Conservation (phyloP, 1,140 invertebrate genomes). For the Bactericera cockerelli region DNA sequence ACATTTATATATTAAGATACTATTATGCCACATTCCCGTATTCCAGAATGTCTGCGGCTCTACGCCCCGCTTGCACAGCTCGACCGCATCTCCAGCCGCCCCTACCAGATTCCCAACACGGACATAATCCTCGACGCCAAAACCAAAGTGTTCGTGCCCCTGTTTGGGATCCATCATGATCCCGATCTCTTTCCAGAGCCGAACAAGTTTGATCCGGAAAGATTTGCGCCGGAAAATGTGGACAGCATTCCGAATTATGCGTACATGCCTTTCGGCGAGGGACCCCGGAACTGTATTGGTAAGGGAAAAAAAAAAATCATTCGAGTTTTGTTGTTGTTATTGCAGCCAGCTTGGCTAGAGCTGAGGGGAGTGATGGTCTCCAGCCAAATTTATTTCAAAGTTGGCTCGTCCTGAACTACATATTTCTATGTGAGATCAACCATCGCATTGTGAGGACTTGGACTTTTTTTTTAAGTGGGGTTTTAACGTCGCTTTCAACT, state of each 20-base stretch:
- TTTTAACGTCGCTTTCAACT: too few species aligned
- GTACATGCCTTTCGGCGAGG: conserved; percentile 45
- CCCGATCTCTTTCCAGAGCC: conserved; percentile 41
- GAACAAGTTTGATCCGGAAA: conserved; percentile 44
- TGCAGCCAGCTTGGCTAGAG: too few species aligned
- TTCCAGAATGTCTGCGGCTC: conserved; percentile 33
- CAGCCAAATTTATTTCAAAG: too few species aligned
- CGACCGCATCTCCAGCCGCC: conserved; percentile 29
- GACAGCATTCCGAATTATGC: conserved; percentile 14
- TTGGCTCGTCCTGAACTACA: too few species aligned
- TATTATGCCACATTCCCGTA: too few species aligned
- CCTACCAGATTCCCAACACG: conserved; percentile 33
- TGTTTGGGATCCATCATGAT: conserved; percentile 34
- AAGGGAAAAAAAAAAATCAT: neutral
- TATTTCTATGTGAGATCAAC: too few species aligned
- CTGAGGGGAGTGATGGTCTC: too few species aligned
- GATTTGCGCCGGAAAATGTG: conserved; percentile 31
- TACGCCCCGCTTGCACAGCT: conserved; percentile 33
- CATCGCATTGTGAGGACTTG: too few species aligned
- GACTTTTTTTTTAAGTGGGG: too few species aligned
- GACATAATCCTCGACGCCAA: conserved; percentile 32
- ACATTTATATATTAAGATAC: too few species aligned
- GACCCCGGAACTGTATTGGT: conserved; percentile 39
- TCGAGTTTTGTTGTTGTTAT: neutral
- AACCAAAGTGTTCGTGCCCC: conserved; percentile 32